Percentiles rank a stretch among this genome's conserved stretches.
These are phyloP conservation scores for Chrysogorgia sp. DNA, from an alignment of 92 coral and sea anemone species.

Conservation along the genomic window DNA sequence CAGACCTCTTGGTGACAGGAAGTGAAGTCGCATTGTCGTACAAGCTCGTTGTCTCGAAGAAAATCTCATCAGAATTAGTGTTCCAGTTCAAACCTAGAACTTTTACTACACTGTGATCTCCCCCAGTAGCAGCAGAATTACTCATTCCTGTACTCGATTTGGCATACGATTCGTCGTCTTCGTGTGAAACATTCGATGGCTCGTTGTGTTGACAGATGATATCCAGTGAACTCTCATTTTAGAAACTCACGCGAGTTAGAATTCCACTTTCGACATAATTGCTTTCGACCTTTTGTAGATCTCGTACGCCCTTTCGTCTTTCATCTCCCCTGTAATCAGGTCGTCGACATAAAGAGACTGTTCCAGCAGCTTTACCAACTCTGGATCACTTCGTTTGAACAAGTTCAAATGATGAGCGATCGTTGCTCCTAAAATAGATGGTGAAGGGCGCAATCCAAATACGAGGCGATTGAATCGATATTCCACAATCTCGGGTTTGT, in stretches of 20 bases:
- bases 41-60: conserved; percentile 50
- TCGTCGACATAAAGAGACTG: conserved; percentile 44
- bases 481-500: conserved; percentile 37
- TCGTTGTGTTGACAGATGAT: background rate
- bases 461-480: conserved; percentile 32
- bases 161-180: conserved; percentile 50
- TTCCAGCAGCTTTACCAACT: conserved; percentile 10
- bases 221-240: no score
- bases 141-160: conserved; percentile 5
- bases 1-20: conserved; percentile 68
- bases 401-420: conserved; percentile 31
- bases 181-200: background rate
- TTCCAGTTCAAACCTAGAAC: conserved; percentile 68
- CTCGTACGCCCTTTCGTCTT: conserved; percentile 22
- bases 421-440: conserved; percentile 42
- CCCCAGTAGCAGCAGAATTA: background rate
- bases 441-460: conserved; percentile 49
- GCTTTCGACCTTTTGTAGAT: conserved; percentile 26
- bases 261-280: conserved; percentile 46
- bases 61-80: conserved; percentile 52
- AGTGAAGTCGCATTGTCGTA: conserved; percentile 55
- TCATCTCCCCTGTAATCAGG: conserved; percentile 34
- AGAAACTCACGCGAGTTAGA: background rate
- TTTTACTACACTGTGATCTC: conserved; percentile 37
- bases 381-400: conserved; percentile 35